Evolutionary conservation across 2,888 invertebrate genomes (phyloP).

Genomic region (Microplitis manilae): DNA sequence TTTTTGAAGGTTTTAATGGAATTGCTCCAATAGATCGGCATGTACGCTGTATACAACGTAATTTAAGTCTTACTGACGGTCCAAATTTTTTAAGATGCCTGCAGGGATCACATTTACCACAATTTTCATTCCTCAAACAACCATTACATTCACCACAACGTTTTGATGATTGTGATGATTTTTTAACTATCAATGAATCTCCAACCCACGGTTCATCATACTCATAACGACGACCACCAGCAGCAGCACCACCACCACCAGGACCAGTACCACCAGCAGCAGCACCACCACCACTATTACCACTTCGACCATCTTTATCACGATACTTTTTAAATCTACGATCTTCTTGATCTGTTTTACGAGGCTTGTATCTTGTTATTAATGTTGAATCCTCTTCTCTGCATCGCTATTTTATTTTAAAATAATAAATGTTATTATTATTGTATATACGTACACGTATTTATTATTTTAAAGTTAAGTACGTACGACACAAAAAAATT

Average conservation of each 20-base stretch:
- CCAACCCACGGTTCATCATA: conserved; percentile 61
- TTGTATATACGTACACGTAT: not conserved
- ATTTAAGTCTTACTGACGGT: conserved; percentile 73
- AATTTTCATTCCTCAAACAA: conserved; percentile 80
- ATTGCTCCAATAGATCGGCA: conserved; percentile 69
- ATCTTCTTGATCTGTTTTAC: conserved; percentile 64
- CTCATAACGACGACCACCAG: conserved; percentile 61
- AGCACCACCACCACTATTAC: conserved; percentile 34
- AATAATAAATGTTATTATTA: not conserved
- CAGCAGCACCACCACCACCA: not conserved
- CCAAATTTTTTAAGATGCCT: conserved; percentile 76
- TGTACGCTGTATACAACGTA: conserved; percentile 74
- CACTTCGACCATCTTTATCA: conserved; percentile 64
- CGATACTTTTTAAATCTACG: conserved; percentile 64
- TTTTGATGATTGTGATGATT: conserved; percentile 69
- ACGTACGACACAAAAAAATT: conserved; percentile 87
- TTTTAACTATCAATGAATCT: conserved; percentile 57
- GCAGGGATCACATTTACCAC: conserved; percentile 80
- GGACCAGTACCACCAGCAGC: conserved; percentile 9
- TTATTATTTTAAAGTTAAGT: conserved; percentile 13
- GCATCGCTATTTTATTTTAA: conserved; percentile 74
- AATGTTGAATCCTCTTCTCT: conserved; percentile 87
- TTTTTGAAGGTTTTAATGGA: conserved; percentile 66
- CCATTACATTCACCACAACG: conserved; percentile 85
- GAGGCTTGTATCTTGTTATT: conserved; percentile 67